These are phyloP conservation scores for Psittacula derbiana DNA, from an alignment of 2,797 vertebrate species.

Conservation along the genomic window DNA sequence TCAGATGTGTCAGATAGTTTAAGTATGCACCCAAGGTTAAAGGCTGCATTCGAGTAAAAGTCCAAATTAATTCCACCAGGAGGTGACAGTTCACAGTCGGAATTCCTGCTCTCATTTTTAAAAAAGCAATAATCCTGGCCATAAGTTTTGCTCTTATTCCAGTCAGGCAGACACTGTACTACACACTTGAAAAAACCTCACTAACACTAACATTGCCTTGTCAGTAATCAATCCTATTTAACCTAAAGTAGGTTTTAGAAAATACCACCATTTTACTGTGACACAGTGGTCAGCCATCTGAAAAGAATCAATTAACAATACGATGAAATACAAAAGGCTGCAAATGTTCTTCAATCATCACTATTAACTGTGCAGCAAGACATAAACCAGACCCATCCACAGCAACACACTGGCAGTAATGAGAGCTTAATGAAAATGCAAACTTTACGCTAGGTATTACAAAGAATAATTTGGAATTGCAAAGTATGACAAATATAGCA, in stretches of 20 bases:
- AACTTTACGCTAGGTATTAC: neutral
- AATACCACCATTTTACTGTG: neutral
- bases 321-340: slow-evolving; percentile 22
- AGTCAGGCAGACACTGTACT: neutral
- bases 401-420: neutral
- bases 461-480: neutral
- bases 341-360: neutral
- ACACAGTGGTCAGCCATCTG: neutral
- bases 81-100: rapidly evolving
- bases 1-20: neutral
- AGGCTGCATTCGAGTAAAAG: neutral
- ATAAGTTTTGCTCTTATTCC: neutral
- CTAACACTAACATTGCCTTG: neutral
- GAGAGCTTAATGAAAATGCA: neutral
- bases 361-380: slow-evolving; percentile 5
- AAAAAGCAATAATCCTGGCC: neutral
- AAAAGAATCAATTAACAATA: slow-evolving; percentile 23
- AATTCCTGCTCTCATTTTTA: neutral
- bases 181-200: neutral
- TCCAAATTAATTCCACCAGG: neutral
- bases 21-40: neutral
- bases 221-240: slow-evolving; percentile 28
- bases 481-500: neutral
- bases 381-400: neutral
- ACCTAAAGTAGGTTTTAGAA: neutral